A percentile compares a stretch with the other conserved stretches of the same genome.
These are phyloP conservation scores for Trididemnum miniatum DNA, from an alignment of 23 tunicate genomes.

Conservation along the genomic window DNA sequence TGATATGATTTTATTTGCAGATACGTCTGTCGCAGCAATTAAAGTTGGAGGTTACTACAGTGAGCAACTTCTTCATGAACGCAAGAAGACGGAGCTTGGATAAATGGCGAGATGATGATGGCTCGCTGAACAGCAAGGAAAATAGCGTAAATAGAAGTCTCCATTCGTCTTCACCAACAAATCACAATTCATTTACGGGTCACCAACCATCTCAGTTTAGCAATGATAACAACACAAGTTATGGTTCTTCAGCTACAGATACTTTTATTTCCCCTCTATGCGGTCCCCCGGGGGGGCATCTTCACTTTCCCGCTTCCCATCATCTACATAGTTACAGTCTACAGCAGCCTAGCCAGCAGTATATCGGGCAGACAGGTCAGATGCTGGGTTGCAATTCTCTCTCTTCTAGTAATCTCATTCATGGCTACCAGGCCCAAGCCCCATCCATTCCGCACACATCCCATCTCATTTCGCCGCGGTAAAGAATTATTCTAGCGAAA, in stretches of 20 bases:
- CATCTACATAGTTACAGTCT: conserved; percentile 43
- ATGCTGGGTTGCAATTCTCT: conserved; percentile 40
- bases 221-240: conserved; percentile 6
- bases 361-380: conserved; percentile 28
- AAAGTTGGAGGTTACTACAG: conserved; percentile 88
- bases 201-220: neutral
- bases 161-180: neutral
- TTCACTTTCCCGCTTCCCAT: conserved; percentile 49
- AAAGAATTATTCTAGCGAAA: no score
- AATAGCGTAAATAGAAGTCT: neutral
- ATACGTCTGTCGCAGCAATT: conserved; percentile 66
- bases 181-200: neutral
- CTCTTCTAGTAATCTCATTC: conserved; percentile 24
- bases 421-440: neutral
- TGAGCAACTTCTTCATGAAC: conserved; percentile 99
- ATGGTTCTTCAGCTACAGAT: conserved; percentile 3
- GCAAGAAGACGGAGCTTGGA: conserved; percentile 90
- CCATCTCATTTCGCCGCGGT: conserved; percentile 11
- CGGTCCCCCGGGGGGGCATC: conserved; percentile 19
- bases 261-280: conserved; percentile 12
- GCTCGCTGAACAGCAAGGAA: neutral
- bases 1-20: conserved; percentile 53
- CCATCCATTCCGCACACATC: neutral
- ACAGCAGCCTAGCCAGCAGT: conserved; percentile 43
- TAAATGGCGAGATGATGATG: conserved; percentile 94